Evolutionary conservation across 2,797 vertebrate species (phyloP).

Genomic region (Menidia menidia): DNA sequence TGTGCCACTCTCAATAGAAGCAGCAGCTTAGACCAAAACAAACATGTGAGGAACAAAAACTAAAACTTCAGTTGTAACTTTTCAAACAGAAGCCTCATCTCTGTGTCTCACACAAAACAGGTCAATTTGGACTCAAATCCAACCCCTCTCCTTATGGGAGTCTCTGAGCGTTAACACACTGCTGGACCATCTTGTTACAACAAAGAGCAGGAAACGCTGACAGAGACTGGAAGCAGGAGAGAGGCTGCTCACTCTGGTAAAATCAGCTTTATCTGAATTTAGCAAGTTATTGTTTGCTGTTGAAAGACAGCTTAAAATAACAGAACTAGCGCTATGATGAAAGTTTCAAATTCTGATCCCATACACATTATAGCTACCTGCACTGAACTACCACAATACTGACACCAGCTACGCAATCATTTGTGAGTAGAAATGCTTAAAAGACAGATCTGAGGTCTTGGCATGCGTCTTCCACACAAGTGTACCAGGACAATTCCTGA

Average conservation of each 20-base stretch:
- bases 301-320: too few species aligned
- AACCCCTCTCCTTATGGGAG: neutral
- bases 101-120: neutral
- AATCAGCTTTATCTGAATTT: neutral
- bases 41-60: neutral
- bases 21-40: neutral
- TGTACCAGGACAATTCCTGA: neutral
- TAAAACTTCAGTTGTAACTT: neutral
- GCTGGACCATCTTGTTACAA: neutral
- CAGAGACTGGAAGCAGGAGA: neutral
- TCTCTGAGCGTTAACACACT: neutral
- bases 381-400: neutral
- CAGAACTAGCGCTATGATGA: too few species aligned
- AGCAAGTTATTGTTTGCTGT: neutral
- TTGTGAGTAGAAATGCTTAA: neutral
- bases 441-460: neutral
- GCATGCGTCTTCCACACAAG: neutral
- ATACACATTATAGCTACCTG: neutral
- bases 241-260: neutral
- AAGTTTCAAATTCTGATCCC: neutral
- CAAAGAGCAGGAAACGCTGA: neutral
- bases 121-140: neutral
- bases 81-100: neutral
- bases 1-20: neutral
- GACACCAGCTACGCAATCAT: neutral